A percentile compares a stretch with the other conserved stretches of the same genome.
Evolutionary conservation across 2,797 vertebrate genomes (phyloP).

Genomic region (Melanotaenia trifasciata): DNA sequence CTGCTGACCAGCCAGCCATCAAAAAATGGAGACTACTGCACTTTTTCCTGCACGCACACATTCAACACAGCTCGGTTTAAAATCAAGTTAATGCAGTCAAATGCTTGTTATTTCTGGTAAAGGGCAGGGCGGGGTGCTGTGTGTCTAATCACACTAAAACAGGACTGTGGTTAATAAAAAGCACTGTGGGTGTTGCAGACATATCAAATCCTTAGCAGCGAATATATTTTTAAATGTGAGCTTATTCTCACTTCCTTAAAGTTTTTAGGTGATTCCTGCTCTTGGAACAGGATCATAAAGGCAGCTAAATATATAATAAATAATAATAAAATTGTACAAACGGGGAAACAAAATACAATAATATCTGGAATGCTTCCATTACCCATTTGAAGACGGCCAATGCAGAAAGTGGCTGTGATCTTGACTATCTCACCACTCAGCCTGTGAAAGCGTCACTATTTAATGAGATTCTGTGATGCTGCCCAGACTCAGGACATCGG

Average conservation of each 20-base stretch:
- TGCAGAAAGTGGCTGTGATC: constrained; percentile 68
- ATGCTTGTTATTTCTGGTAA: constrained; percentile 79
- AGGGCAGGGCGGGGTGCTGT: constrained; percentile 63
- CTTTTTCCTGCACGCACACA: constrained; percentile 48
- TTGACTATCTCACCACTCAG: constrained; percentile 79
- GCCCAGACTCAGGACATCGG: constrained; percentile 73
- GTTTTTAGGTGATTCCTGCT: constrained; percentile 7
- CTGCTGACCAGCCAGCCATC: constrained; percentile 74
- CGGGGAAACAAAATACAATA: constrained; percentile 25
- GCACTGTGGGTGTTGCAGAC: constrained; percentile 39
- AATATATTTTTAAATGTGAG: constrained; percentile 15
- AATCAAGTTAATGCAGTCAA: constrained; percentile 73
- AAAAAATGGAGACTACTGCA: constrained; percentile 74
- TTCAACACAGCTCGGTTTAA: constrained; percentile 41
- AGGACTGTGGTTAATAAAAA: constrained; percentile 64
- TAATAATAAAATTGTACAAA: constrained; percentile 5
- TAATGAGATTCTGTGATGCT: constrained; percentile 79
- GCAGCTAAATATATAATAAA: not conserved
- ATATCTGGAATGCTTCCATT: constrained; percentile 35
- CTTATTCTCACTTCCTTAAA: constrained; percentile 12
- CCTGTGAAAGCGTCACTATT: constrained; percentile 79
- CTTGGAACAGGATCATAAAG: constrained; percentile 1
- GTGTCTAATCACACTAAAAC: constrained; percentile 76
- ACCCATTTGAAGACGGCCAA: constrained; percentile 29
- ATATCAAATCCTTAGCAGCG: not conserved